These are phyloP conservation scores for Herpailurus yagouaroundi DNA, from an alignment of 2,113 vertebrate genomes.

Conservation along the genomic window DNA sequence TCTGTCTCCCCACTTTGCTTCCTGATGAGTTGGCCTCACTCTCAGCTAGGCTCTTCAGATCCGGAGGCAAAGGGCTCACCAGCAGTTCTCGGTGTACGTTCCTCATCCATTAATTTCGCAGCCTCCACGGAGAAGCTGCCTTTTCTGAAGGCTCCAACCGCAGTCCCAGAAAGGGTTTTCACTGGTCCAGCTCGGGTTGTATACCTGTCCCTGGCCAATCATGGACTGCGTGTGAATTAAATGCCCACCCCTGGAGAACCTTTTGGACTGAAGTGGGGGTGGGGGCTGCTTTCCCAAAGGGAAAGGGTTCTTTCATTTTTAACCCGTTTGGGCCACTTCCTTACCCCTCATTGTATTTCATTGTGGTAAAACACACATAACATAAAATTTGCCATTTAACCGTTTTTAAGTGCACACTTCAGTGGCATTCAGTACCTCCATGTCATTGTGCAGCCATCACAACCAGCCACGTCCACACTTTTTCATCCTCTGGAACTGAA, in stretches of 20 bases:
- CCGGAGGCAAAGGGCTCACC: background rate
- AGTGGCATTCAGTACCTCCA: background rate
- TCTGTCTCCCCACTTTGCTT: too few relatives aligned
- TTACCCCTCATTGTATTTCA: background rate
- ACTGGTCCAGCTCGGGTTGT: background rate
- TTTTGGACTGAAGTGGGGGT: background rate
- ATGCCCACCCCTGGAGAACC: background rate
- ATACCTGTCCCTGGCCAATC: background rate
- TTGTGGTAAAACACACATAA: background rate
- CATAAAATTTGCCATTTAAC: background rate
- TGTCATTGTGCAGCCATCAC: background rate
- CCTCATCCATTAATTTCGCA: background rate
- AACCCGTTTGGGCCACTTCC: background rate
- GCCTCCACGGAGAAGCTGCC: background rate
- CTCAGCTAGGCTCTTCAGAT: background rate
- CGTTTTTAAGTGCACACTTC: background rate
- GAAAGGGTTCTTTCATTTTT: background rate
- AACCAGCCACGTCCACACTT: background rate
- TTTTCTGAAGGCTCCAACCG: background rate
- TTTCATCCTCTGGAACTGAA: background rate
- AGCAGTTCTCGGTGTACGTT: background rate
- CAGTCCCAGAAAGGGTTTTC: background rate
- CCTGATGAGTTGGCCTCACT: background rate
- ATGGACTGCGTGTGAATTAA: background rate
- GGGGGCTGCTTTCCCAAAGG: background rate